A percentile compares a stretch with the other conserved stretches of the same genome.
These are phyloP conservation scores for Nomada ferruginata DNA, from an alignment of 2,888 invertebrate species.

Conservation along the genomic window DNA sequence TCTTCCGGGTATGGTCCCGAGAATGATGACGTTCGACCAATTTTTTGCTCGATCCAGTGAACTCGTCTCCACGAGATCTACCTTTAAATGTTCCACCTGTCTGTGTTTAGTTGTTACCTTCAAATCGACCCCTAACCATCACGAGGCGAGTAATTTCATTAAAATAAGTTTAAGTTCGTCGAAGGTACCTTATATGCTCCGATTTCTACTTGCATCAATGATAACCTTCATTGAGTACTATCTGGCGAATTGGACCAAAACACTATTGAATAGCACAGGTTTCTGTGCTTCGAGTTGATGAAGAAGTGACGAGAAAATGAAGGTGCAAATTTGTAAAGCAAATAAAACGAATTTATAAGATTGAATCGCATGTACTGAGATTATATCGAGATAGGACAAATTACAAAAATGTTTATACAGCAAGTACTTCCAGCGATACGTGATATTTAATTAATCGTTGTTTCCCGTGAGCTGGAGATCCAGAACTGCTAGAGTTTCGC, in stretches of 20 bases:
- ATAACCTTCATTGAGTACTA: constrained; percentile 43
- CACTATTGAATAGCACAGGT: constrained; percentile 52
- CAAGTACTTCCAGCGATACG: neutral
- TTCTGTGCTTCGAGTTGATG: neutral
- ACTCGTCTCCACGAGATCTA: constrained; percentile 26
- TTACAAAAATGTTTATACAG: neutral
- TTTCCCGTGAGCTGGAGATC: constrained; percentile 28
- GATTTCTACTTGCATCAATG: neutral
- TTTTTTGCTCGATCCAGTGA: constrained; percentile 49
- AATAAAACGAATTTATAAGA: neutral
- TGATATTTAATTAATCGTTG: constrained; percentile 51
- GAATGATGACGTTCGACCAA: constrained; percentile 51
- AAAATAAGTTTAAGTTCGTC: no score
- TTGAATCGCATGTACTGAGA: neutral
- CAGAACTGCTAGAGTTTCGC: constrained; percentile 34
- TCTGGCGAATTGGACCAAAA: constrained; percentile 55
- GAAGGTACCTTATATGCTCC: neutral
- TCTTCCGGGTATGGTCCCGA: constrained; percentile 68
- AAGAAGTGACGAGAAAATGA: no score
- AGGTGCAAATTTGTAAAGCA: no score
- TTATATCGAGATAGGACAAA: neutral
- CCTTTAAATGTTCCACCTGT: constrained; percentile 41
- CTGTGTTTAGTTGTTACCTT: constrained; percentile 20
- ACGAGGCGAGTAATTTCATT: no score
- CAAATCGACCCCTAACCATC: constrained; percentile 26